Conservation (phyloP, 2,113 vertebrate genomes). For the Oryzias javanicus region DNA sequence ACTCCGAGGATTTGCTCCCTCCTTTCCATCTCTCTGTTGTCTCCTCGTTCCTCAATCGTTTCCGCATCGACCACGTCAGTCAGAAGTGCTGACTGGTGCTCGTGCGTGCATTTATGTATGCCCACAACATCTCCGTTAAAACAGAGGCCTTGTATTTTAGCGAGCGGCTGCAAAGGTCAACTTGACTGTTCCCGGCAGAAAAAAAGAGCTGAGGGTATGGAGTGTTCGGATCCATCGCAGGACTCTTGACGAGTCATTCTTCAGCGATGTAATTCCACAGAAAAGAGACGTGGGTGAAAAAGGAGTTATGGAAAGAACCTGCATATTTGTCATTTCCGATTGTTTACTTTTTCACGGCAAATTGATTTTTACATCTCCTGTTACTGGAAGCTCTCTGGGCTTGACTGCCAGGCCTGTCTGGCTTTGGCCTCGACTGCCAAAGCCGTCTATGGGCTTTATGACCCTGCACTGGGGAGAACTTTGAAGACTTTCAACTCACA, state of each 20-base stretch:
- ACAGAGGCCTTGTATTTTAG: constrained; percentile 21
- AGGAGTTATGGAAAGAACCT: constrained; percentile 64
- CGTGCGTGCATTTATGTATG: constrained; percentile 13
- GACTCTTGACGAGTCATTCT: constrained; percentile 56
- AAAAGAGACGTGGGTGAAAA: constrained; percentile 56
- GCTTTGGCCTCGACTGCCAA: constrained; percentile 67
- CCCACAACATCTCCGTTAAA: constrained; percentile 7
- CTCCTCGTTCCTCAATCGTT: constrained; percentile 43
- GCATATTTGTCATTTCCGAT: constrained; percentile 82
- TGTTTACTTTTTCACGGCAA: constrained; percentile 83
- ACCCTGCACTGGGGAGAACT: constrained; percentile 77
- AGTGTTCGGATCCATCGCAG: constrained; percentile 41
- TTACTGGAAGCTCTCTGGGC: constrained; percentile 79
- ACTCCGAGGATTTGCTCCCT: constrained; percentile 52
- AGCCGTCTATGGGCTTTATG: constrained; percentile 75
- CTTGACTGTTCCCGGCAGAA: constrained; percentile 43
- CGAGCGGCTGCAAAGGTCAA: constrained; percentile 30
- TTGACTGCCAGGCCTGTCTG: constrained; percentile 76
- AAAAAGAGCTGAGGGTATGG: constrained; percentile 6
- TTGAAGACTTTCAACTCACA: constrained; percentile 79
- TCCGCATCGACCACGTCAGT: constrained; percentile 50
- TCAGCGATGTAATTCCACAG: constrained; percentile 70
- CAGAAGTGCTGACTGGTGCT: constrained; percentile 20
- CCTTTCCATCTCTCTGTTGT: constrained; percentile 33
- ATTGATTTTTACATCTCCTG: constrained; percentile 84